These are phyloP conservation scores for Pyralis farinalis DNA, from an alignment of 2,888 invertebrate genomes.

Conservation along the genomic window DNA sequence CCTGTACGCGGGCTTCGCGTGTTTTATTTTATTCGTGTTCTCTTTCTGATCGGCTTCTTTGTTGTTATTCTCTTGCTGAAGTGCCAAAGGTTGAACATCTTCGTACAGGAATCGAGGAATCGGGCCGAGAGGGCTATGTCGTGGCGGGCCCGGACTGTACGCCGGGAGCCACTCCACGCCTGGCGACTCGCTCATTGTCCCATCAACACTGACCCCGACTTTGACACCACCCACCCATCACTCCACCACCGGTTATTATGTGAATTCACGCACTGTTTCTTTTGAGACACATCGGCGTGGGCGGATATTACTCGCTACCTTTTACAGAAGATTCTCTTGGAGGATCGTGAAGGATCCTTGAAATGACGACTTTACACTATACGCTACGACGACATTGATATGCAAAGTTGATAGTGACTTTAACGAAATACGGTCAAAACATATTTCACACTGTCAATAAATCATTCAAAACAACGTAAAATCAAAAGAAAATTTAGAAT, in stretches of 20 bases:
- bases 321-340: constrained; percentile 69
- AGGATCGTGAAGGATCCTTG: constrained; percentile 73
- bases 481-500: constrained; percentile 69
- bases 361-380: constrained; percentile 58
- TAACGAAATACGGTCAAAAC: constrained; percentile 39
- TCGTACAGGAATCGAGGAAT: constrained; percentile 73
- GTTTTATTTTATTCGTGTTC: constrained; percentile 71
- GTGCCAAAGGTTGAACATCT: constrained; percentile 65
- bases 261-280: constrained; percentile 32
- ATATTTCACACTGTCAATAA: constrained; percentile 36
- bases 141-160: constrained; percentile 74
- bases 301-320: constrained; percentile 62
- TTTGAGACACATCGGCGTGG: constrained; percentile 40
- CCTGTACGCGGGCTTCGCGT: constrained; percentile 82
- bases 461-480: constrained; percentile 60
- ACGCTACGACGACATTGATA: constrained; percentile 39
- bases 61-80: constrained; percentile 71
- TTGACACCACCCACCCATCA: constrained; percentile 5
- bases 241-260: constrained; percentile 32
- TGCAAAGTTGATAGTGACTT: constrained; percentile 29
- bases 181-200: constrained; percentile 75
- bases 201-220: constrained; percentile 29
- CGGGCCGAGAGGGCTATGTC: constrained; percentile 73
- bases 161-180: constrained; percentile 79
- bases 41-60: constrained; percentile 68